Evolutionary conservation across 2,113 vertebrate genomes (phyloP).

Genomic region (Hemiprocne comata): DNA sequence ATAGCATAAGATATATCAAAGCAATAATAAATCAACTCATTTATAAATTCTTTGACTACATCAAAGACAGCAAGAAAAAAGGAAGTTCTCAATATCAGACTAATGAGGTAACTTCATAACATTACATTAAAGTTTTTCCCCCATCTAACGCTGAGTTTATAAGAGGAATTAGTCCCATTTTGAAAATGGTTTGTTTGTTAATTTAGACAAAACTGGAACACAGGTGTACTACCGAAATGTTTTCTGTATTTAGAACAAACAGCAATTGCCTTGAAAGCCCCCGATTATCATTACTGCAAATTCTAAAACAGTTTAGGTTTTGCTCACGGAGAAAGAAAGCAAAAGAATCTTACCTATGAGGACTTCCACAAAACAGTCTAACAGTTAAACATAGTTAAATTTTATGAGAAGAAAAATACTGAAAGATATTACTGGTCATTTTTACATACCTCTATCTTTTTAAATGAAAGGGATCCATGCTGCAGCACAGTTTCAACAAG

Average conservation of each 20-base stretch:
- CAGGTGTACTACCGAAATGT: background rate
- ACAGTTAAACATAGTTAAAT: background rate
- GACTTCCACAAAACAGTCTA: background rate
- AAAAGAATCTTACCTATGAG: background rate
- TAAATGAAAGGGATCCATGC: background rate
- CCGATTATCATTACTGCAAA: background rate
- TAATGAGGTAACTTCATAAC: constrained; percentile 1
- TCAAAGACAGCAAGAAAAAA: constrained; percentile 11
- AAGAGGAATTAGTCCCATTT: background rate
- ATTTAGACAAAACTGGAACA: background rate
- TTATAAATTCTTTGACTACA: background rate
- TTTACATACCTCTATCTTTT: background rate
- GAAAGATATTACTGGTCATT: background rate
- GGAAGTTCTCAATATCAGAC: background rate
- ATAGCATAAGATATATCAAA: background rate
- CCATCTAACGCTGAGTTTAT: background rate
- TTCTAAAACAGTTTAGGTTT: constrained; percentile 9
- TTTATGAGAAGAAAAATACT: background rate
- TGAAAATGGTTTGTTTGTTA: background rate
- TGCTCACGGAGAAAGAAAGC: background rate
- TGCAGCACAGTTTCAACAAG: constrained; percentile 62
- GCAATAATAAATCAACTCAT: background rate
- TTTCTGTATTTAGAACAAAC: background rate
- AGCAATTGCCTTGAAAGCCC: background rate
- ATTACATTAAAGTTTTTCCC: background rate